Evolutionary conservation across 2,797 vertebrate genomes (phyloP).

Genomic region (Gallinago nigripennis): DNA sequence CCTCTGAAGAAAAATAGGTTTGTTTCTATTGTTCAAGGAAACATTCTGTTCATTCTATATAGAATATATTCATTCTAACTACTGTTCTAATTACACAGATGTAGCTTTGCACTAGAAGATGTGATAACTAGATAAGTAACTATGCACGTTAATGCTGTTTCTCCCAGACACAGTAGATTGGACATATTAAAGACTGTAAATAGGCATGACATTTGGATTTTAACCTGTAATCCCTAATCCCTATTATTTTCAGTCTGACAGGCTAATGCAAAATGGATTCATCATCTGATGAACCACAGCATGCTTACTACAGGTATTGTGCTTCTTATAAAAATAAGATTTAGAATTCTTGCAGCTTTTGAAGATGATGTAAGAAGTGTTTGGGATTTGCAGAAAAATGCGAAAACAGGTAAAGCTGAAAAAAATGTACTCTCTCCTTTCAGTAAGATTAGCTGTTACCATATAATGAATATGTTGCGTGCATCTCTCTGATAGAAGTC

Average conservation of each 20-base stretch:
- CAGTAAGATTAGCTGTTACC: neutral
- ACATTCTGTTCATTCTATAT: neutral
- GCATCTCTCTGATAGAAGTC: neutral
- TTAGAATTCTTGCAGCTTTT: neutral
- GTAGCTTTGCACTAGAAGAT: neutral
- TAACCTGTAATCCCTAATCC: constrained; percentile 6
- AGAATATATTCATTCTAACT: neutral
- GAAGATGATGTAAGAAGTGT: neutral
- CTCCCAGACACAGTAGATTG: neutral
- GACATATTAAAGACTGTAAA: neutral
- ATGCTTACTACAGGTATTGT: neutral
- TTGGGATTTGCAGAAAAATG: neutral
- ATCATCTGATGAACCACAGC: neutral
- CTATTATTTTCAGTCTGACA: neutral
- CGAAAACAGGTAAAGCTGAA: neutral
- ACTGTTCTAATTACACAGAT: neutral
- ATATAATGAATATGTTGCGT: neutral
- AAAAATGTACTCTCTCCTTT: neutral
- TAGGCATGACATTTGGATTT: neutral
- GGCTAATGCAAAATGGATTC: neutral
- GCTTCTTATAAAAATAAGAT: neutral
- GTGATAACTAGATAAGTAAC: neutral
- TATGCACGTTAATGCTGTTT: neutral
- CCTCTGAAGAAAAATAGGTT: neutral
- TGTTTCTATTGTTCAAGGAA: neutral